Evolutionary conservation across 2,888 invertebrate species (phyloP).

Genomic region (Smittia sp.): DNA sequence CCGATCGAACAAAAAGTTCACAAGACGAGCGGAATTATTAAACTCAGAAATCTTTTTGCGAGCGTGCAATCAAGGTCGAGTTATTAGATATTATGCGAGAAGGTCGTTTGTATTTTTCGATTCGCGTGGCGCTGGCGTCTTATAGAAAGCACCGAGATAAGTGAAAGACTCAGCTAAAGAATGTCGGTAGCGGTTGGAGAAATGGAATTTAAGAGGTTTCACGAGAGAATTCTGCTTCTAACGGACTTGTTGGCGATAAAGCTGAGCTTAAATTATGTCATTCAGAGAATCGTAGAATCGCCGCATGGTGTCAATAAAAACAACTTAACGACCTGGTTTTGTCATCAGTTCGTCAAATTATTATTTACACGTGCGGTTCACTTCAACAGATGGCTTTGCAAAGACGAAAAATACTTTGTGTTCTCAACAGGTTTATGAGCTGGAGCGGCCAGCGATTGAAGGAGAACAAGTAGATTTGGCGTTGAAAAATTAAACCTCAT

Average conservation of each 20-base stretch:
- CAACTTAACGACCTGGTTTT: conserved; percentile 22
- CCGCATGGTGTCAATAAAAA: background rate
- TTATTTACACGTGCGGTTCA: conserved; percentile 23
- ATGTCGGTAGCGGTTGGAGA: background rate
- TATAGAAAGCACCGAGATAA: background rate
- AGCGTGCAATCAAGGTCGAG: conserved; percentile 28
- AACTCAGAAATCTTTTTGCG: background rate
- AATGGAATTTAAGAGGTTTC: background rate
- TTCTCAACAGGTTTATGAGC: background rate
- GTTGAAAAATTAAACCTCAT: background rate
- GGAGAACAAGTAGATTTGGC: conserved; percentile 3
- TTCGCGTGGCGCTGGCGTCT: background rate
- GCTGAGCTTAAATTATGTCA: background rate
- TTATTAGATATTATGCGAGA: conserved; percentile 24
- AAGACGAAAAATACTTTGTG: conserved; percentile 8
- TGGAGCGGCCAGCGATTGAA: background rate
- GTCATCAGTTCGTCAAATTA: conserved; percentile 20
- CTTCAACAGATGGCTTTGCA: background rate
- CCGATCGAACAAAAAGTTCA: background rate
- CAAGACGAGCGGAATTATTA: background rate
- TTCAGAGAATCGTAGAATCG: background rate
- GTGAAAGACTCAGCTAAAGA: background rate
- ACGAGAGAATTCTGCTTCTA: background rate
- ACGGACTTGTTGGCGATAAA: background rate
- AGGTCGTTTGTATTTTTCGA: conserved; percentile 17